Base-by-base conservation (phyloP, 2,888 invertebrate species). In the Automeris io region DNA sequence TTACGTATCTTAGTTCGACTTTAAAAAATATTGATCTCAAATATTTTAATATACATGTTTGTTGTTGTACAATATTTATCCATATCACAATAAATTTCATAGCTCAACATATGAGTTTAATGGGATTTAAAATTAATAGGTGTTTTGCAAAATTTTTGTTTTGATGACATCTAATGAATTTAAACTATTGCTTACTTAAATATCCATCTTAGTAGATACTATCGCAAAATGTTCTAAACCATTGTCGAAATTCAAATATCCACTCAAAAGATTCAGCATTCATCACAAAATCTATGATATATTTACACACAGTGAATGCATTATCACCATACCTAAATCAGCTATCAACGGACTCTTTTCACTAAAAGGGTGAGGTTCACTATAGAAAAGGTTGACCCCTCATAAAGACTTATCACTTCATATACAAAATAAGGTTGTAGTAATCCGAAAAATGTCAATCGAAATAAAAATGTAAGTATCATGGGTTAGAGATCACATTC, bases 321-420 rank as follows among this genome's bases (percentile, higher is more conserved):
- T 83, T 86, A 86, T 86, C 86, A 72, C 78, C 49, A 74, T 81
- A 83, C 80, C 76, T 86, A 85, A 82, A 86, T 86, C 87, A 86
- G 85, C 86, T 82, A 85, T 86, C 86, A 86, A 82, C 85, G 72
- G 70, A 81, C 83, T 85, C 86, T 85, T 86, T 86, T 86, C 86
- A 86, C 86, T 86, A 82, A 86, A 86, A 86, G 86, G 86, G 86
- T 85, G 78, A 82, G 70, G 72, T 69, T 66, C 73, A 75, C 82
- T 73, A 85, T 82, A 82, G 85, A 85, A 86, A 86, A 83, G 86
- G 86, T 85, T 86, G 86, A 86, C 86, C 86, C 87, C 81, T 86
- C 86, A 83, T 86, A 86, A 85, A 85, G 86, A 86, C 86, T 85
- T 86, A 86, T 86, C 86, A 85, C 86, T 79, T 85, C 83, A 82